phyloP scores from a whole-genome alignment of 2,797 vertebrate species.

The Mus caroli region DNA sequence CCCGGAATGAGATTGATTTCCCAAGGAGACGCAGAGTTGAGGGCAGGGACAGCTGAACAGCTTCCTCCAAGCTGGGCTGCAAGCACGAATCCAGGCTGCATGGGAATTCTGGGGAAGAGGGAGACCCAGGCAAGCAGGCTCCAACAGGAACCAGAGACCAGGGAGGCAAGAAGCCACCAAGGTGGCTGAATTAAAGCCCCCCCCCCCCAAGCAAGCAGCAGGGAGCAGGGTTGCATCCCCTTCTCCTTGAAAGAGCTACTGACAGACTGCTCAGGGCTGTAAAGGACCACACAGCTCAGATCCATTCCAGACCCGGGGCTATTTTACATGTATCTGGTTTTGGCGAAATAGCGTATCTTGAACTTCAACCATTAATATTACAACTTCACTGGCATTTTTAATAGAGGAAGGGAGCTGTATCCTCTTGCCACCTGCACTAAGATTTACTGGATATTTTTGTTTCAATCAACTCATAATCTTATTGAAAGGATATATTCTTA shows the following conservation, averaged over 20 bases:
- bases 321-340: neutral
- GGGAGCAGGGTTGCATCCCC: neutral
- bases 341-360: constrained; percentile 29
- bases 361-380: neutral
- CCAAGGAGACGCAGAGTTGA: neutral
- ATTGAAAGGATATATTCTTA: constrained; percentile 21
- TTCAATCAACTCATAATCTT: constrained; percentile 13
- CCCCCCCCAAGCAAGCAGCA: neutral
- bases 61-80: neutral
- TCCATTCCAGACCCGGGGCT: neutral
- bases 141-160: neutral
- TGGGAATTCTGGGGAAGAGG: neutral
- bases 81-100: neutral
- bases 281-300: neutral
- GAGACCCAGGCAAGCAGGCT: neutral
- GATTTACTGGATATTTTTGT: constrained; percentile 57
- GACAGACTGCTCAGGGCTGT: neutral
- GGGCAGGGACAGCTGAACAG: neutral
- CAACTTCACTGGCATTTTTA: neutral
- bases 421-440: constrained; percentile 8
- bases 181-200: neutral
- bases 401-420: neutral
- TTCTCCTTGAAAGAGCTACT: neutral
- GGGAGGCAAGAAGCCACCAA: neutral
- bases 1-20: neutral